phyloP scores from a whole-genome alignment of 2,113 vertebrate genomes.

The Mugil cephalus region DNA sequence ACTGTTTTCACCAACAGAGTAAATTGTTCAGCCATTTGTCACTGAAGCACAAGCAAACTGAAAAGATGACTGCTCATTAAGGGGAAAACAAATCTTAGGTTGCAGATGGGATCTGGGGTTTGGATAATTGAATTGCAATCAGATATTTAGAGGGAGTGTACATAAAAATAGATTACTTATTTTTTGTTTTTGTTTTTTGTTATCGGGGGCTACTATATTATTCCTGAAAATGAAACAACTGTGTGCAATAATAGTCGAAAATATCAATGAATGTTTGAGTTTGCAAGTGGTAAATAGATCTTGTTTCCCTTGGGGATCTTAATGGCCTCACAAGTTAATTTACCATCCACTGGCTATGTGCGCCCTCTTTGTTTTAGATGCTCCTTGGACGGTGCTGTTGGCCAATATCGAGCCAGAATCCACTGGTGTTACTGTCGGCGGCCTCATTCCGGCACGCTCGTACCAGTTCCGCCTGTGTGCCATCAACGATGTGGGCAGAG shows the following conservation, averaged over 20 bases:
- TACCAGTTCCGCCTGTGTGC: slow-evolving; percentile 98
- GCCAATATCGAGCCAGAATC: slow-evolving; percentile 92
- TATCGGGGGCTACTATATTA: slow-evolving; percentile 50
- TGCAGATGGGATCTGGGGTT: slow-evolving; percentile 66
- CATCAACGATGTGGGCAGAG: slow-evolving; percentile 94
- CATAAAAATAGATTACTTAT: slow-evolving; percentile 64
- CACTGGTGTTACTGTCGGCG: slow-evolving; percentile 86
- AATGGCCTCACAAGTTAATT: slow-evolving; percentile 36
- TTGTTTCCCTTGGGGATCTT: slow-evolving; percentile 18
- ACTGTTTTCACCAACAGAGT: slow-evolving; percentile 38
- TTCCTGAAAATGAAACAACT: slow-evolving; percentile 56
- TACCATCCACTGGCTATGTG: not conserved
- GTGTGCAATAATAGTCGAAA: slow-evolving; percentile 25
- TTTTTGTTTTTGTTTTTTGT: slow-evolving; percentile 20
- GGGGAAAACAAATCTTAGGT: slow-evolving; percentile 65
- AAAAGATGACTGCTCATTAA: slow-evolving; percentile 73
- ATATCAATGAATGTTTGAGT: slow-evolving; percentile 39
- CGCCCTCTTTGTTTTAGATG: slow-evolving; percentile 80
- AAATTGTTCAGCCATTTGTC: slow-evolving; percentile 52
- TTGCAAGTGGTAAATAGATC: not conserved
- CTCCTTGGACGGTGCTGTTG: slow-evolving; percentile 93
- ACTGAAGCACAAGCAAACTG: slow-evolving; percentile 42
- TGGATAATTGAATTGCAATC: slow-evolving; percentile 73
- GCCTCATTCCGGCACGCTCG: slow-evolving; percentile 93
- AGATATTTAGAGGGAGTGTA: slow-evolving; percentile 60